phyloP scores from a whole-genome alignment of 1,140 invertebrate genomes.

The Armadillidium nasatum region DNA sequence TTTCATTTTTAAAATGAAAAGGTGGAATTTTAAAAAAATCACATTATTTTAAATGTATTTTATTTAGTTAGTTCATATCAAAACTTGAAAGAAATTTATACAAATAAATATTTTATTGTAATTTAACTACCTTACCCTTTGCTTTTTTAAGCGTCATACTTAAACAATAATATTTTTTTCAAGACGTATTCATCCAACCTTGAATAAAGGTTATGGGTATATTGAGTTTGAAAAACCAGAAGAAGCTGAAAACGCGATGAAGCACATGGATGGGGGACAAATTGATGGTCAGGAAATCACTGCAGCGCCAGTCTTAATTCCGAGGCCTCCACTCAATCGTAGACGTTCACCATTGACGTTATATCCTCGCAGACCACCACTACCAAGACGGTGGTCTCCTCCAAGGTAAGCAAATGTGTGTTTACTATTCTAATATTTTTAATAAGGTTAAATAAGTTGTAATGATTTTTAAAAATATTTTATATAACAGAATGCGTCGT shows the following conservation, averaged over 20 bases:
- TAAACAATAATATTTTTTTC: slow-evolving; percentile 46
- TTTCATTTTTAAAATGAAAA: too few relatives aligned
- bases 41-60: too few relatives aligned
- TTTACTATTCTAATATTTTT: neutral
- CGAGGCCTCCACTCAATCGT: slow-evolving; percentile 63
- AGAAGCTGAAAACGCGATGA: slow-evolving; percentile 96
- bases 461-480: neutral
- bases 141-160: too few relatives aligned
- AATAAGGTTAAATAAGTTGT: neutral
- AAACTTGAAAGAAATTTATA: too few relatives aligned
- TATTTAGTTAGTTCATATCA: too few relatives aligned
- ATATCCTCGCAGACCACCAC: slow-evolving; percentile 44
- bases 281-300: slow-evolving; percentile 87
- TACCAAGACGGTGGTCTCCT: slow-evolving; percentile 58
- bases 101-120: too few relatives aligned
- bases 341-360: slow-evolving; percentile 51
- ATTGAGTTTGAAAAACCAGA: slow-evolving; percentile 89
- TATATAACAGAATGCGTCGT: neutral
- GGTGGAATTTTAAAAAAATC: too few relatives aligned
- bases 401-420: slow-evolving; percentile 36
- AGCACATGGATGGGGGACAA: slow-evolving; percentile 96
- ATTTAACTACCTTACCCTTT: too few relatives aligned
- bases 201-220: slow-evolving; percentile 86
- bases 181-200: slow-evolving; percentile 77
- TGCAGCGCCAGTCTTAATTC: slow-evolving; percentile 79